Conservation (phyloP, 2,797 vertebrate species). For the Graptemys geographica region DNA sequence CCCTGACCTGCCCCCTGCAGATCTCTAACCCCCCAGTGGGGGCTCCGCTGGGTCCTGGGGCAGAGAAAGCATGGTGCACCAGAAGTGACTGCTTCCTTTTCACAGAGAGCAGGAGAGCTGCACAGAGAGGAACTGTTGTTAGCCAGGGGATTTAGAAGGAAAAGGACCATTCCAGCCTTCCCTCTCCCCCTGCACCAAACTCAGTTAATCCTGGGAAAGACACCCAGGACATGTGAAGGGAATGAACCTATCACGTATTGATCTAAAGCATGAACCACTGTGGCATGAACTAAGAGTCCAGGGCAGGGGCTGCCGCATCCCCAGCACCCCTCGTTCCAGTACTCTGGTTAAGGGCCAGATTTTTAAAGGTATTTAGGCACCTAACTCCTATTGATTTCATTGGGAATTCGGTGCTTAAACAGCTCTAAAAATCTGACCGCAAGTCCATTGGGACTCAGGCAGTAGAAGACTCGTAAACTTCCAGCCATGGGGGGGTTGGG, state of each 20-base stretch:
- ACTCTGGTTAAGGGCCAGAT: neutral
- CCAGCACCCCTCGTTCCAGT: too few species aligned
- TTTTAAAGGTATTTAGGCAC: neutral
- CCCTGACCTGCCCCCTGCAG: too few species aligned
- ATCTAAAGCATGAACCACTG: neutral
- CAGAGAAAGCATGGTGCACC: too few species aligned
- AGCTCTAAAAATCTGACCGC: too few species aligned
- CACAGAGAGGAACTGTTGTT: neutral
- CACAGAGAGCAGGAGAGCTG: neutral
- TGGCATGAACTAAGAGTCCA: neutral
- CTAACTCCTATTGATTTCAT: neutral
- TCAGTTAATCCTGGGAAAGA: neutral
- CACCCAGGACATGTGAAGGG: neutral
- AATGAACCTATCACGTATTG: neutral
- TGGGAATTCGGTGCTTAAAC: neutral
- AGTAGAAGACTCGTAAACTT: neutral
- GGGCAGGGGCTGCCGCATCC: too few species aligned
- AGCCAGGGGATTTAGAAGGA: neutral
- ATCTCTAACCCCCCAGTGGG: too few species aligned
- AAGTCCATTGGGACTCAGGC: too few species aligned
- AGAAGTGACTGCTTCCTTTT: neutral
- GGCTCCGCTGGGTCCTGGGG: too few species aligned
- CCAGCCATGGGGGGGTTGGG: neutral
- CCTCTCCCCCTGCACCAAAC: neutral
- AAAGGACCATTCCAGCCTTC: neutral